Evolutionary conservation across 2,888 invertebrate genomes (phyloP).

Genomic region (Caenorhabditis zanzibari): DNA sequence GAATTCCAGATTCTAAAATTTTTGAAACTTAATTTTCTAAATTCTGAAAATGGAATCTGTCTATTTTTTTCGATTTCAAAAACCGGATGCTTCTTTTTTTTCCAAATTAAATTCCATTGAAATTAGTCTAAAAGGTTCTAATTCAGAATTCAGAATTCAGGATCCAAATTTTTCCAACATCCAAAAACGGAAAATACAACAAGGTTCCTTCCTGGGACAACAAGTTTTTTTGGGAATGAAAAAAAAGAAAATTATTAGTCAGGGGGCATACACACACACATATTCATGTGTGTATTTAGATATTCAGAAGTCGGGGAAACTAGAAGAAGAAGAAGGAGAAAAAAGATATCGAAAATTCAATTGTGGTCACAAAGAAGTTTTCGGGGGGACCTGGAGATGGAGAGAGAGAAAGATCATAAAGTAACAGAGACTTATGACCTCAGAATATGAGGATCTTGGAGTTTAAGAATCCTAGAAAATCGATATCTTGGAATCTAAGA

Average conservation of each 20-base stretch:
- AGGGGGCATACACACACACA: background rate
- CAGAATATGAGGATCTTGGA: too few species aligned
- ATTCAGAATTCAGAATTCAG: background rate
- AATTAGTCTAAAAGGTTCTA: constrained; percentile 17
- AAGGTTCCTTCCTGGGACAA: background rate
- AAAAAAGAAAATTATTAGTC: constrained; percentile 13
- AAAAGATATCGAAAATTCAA: constrained; percentile 46
- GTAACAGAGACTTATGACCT: too few species aligned
- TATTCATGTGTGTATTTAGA: constrained; percentile 2
- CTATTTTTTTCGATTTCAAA: too few species aligned
- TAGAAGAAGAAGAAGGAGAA: too few species aligned
- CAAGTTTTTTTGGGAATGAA: background rate
- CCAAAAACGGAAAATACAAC: background rate
- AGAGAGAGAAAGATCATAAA: background rate
- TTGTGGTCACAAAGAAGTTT: constrained; percentile 24
- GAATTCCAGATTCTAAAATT: too few species aligned
- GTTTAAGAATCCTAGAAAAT: too few species aligned
- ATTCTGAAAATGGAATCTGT: too few species aligned
- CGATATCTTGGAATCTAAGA: too few species aligned
- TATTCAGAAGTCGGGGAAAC: constrained; percentile 1
- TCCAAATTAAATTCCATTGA: background rate
- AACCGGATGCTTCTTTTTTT: too few species aligned
- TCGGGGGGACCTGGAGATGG: background rate
- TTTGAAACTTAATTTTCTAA: too few species aligned
- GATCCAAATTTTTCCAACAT: background rate